Base-by-base conservation (phyloP, 2,797 vertebrate species). In the Mallotus villosus region DNA sequence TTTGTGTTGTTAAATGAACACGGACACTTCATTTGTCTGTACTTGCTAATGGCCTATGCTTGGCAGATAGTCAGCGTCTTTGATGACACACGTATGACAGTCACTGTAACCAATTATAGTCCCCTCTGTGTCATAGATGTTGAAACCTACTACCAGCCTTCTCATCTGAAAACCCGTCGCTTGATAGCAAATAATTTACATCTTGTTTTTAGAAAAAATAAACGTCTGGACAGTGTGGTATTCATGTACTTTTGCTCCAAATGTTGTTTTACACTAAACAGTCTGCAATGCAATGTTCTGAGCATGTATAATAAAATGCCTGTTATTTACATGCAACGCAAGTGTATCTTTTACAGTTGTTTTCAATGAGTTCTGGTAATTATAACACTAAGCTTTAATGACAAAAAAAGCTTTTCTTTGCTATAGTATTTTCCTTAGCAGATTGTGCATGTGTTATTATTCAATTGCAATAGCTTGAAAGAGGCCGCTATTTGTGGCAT, bases 141-240 rank as follows among this genome's bases (percentile, higher is more conserved):
- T 71, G 69, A 4, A 51, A 22, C 71, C 2, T 3, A 1, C 74
- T 12, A 22, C 76, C 77, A 82, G 81, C 85, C 80, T 79, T 87
- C 83, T 86, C 75, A 79, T 73, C 82, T 91, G 86, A 92, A 90
- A 88, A 81, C 83, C 81, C 76, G 83, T 87, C 4, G 24, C 27
- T 24, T 25, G 22, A 90, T 92, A 93, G 90, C 86, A 79, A 79
- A 86, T 91, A 83, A 86, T 91, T 91, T 91, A 83, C 90, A 87
- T 85, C 12, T 24, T 61, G 59, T 61, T 14, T 61, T 61, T 24
- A 25, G 59, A 25, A 61, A 3, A 25, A 22, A 61, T 14, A 46
- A 12, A 46, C 9, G 24, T 55, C 7, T 55, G 51, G 51, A 55
- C 51, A 55, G 51, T 55, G 51, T n/a, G 51, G 51, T 12, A 46